Conservation (phyloP, 2,797 vertebrate genomes). For the Kryptopterus vitreolus region DNA sequence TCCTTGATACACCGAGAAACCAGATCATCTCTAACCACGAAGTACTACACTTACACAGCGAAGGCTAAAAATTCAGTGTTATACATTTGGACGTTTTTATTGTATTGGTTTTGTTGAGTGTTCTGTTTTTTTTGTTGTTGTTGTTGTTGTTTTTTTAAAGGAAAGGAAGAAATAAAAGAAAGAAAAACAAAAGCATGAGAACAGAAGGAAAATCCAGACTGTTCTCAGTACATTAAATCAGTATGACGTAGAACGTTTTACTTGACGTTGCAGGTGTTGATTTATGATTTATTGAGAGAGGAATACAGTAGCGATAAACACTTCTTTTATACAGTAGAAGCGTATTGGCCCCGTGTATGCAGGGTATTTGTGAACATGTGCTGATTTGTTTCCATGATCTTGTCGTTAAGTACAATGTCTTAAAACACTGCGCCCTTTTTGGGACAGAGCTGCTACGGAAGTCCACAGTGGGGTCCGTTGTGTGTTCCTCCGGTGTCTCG, state of each 20-base stretch:
- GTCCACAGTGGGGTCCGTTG: slow-evolving; percentile 30
- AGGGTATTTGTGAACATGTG: slow-evolving; percentile 43
- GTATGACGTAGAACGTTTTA: not conserved
- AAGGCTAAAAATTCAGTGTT: slow-evolving; percentile 26
- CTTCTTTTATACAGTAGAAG: slow-evolving; percentile 24
- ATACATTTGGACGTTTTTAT: not conserved
- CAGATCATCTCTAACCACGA: slow-evolving; percentile 24
- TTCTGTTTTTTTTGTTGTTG: not conserved
- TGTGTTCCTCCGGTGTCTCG: not conserved
- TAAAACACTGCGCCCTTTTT: not conserved
- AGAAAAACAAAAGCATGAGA: too few relatives aligned
- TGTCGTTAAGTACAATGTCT: not conserved
- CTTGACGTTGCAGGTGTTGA: not conserved
- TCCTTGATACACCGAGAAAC: slow-evolving; percentile 61
- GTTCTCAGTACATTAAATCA: not conserved
- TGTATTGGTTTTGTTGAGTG: not conserved
- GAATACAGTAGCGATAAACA: not conserved
- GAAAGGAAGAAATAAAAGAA: too few relatives aligned
- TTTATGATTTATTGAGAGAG: too few relatives aligned
- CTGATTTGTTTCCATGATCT: slow-evolving; percentile 14
- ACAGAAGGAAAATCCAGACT: not conserved
- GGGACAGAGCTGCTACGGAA: slow-evolving; percentile 15
- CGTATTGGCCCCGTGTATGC: slow-evolving; percentile 24
- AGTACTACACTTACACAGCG: slow-evolving; percentile 17
- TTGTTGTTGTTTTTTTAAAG: slow-evolving; percentile 3